Evolutionary conservation across 2,113 vertebrate species (phyloP).

Genomic region (Thalassoma bifasciatum): DNA sequence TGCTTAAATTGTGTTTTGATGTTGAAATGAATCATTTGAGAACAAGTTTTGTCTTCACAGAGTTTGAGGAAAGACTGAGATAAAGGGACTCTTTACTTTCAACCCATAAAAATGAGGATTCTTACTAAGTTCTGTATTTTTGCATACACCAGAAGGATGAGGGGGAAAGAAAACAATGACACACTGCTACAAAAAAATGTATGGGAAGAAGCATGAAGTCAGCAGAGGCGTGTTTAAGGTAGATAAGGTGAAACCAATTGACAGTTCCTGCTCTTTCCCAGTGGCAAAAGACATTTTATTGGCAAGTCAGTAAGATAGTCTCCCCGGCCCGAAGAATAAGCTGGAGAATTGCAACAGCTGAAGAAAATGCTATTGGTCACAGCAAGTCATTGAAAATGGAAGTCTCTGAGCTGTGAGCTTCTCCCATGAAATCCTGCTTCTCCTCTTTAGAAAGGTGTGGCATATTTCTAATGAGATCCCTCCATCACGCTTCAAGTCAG

Average conservation of each 20-base stretch:
- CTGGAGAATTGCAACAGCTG: constrained; percentile 76
- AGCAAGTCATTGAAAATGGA: constrained; percentile 74
- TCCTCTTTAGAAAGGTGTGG: constrained; percentile 63
- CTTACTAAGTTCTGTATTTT: constrained; percentile 28
- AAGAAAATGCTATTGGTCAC: constrained; percentile 80
- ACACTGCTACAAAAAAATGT: constrained; percentile 59
- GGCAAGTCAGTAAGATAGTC: constrained; percentile 75
- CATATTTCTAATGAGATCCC: constrained; percentile 63
- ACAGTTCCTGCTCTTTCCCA: constrained; percentile 71
- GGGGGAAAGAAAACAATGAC: constrained; percentile 54
- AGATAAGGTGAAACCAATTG: constrained; percentile 82
- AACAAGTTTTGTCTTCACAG: not conserved
- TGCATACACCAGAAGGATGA: constrained; percentile 20
- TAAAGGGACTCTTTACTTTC: not conserved
- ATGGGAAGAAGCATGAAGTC: constrained; percentile 66
- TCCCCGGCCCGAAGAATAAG: constrained; percentile 70
- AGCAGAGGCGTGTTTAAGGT: constrained; percentile 79
- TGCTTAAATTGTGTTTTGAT: constrained; percentile 12
- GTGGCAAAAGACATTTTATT: constrained; percentile 77
- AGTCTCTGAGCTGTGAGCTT: constrained; percentile 62
- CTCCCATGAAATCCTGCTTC: constrained; percentile 70
- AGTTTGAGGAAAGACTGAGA: constrained; percentile 17
- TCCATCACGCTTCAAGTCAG: constrained; percentile 41
- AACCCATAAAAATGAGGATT: too few species aligned
- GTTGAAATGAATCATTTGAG: constrained; percentile 16